Evolutionary conservation across 2,113 vertebrate species (phyloP).

Genomic region (Eubucco bourcierii): DNA sequence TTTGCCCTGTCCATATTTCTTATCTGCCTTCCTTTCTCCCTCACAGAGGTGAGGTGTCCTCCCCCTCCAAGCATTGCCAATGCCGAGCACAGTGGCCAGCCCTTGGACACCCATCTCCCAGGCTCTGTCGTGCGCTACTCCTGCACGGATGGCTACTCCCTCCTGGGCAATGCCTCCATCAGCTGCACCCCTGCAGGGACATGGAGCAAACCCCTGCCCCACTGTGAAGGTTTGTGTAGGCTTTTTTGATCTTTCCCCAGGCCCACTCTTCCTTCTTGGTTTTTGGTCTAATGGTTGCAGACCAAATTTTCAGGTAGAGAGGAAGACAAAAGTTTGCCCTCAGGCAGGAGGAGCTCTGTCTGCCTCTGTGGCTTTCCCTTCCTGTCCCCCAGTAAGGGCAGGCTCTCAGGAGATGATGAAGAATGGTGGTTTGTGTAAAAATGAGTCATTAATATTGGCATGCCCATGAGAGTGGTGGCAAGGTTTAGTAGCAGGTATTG

Average conservation of each 20-base stretch:
- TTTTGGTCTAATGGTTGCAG: accelerated
- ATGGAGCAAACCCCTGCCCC: constrained; percentile 62
- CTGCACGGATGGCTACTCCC: neutral
- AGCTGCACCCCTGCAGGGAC: neutral
- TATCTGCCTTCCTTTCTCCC: neutral
- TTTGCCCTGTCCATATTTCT: neutral
- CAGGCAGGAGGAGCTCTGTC: neutral
- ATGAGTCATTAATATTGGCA: neutral
- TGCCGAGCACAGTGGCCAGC: neutral
- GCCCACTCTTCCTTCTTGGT: neutral
- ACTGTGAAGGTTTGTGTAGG: constrained; percentile 45
- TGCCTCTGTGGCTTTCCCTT: neutral
- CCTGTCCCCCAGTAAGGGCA: neutral
- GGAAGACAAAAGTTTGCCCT: neutral
- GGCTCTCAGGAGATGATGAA: neutral
- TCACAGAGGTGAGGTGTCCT: constrained; percentile 4
- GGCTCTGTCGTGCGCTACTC: neutral
- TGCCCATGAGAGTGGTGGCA: neutral
- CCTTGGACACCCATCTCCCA: neutral
- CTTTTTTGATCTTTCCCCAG: accelerated
- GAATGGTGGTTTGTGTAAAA: neutral
- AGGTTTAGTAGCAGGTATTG: neutral
- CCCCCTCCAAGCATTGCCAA: constrained; percentile 30
- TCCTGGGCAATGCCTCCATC: neutral
- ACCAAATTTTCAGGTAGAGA: neutral